Evolutionary conservation across 2,888 invertebrate genomes (phyloP).

Genomic region (Micropterix aruncella): DNA sequence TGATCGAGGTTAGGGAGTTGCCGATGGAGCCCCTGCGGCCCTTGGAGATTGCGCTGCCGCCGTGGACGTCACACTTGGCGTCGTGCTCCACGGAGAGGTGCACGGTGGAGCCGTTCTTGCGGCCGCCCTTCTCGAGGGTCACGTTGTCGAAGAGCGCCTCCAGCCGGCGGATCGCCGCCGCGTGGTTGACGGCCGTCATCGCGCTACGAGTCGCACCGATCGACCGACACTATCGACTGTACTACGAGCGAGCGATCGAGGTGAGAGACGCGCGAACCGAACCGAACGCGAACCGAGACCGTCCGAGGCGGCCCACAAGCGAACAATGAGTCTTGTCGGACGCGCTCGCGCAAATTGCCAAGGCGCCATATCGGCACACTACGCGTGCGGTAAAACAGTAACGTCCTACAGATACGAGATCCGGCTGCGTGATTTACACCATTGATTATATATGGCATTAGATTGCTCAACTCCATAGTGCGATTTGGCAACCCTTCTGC

Average conservation of each 20-base stretch:
- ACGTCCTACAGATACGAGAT: no score
- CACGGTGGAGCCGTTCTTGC: conserved; percentile 26
- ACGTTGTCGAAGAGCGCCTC: conserved; percentile 59
- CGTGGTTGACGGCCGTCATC: conserved; percentile 38
- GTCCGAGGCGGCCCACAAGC: neutral
- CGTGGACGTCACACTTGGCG: conserved; percentile 59
- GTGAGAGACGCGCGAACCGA: conserved; percentile 30
- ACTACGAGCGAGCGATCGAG: conserved; percentile 44
- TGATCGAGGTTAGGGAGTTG: conserved; percentile 34
- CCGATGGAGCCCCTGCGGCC: conserved; percentile 43
- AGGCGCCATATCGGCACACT: no score
- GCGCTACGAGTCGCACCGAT: neutral
- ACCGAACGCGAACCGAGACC: conserved; percentile 37
- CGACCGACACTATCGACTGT: conserved; percentile 43
- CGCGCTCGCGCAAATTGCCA: neutral
- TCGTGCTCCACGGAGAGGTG: conserved; percentile 41
- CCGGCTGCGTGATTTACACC: no score
- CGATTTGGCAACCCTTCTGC: no score
- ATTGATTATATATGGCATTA: no score
- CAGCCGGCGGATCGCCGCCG: conserved; percentile 53
- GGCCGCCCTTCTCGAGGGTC: conserved; percentile 38
- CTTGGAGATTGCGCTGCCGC: conserved; percentile 30
- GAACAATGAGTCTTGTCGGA: neutral
- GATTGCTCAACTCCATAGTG: no score
- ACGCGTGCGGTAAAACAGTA: no score